Evolutionary conservation across 2,888 invertebrate species (phyloP).

Genomic region (Ormia ochracea): DNA sequence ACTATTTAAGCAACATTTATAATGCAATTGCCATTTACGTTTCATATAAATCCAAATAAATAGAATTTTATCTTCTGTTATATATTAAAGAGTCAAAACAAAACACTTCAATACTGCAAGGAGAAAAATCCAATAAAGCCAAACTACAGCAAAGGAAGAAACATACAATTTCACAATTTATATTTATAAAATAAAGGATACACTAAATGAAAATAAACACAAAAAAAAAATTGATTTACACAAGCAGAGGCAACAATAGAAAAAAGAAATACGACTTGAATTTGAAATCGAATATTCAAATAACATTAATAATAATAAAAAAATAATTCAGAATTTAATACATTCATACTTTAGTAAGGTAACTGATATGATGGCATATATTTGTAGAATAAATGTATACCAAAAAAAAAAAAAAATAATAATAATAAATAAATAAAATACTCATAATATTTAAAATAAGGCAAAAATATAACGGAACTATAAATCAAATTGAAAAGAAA

Average conservation of each 20-base stretch:
- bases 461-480: not conserved
- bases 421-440: constrained; percentile 46
- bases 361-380: constrained; percentile 45
- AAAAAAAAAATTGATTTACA: constrained; percentile 25
- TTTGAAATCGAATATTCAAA: constrained; percentile 30
- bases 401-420: too few species aligned
- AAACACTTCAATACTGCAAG: constrained; percentile 3
- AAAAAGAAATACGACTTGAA: constrained; percentile 1
- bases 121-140: constrained; percentile 16
- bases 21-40: not conserved
- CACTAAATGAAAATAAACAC: constrained; percentile 16
- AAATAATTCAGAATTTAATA: constrained; percentile 36
- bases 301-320: too few species aligned
- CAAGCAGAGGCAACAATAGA: not conserved
- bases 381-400: too few species aligned
- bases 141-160: constrained; percentile 1
- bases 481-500: not conserved
- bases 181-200: constrained; percentile 26
- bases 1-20: too few species aligned
- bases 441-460: constrained; percentile 1
- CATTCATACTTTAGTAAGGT: constrained; percentile 37
- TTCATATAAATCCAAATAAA: not conserved
- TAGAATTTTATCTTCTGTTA: not conserved
- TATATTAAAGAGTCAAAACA: constrained; percentile 7
- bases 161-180: constrained; percentile 46